Evolutionary conservation across 37 sponge, comb jelly and placozoan genomes (phyloP).

Genomic region (Theonella swinhoei): DNA sequence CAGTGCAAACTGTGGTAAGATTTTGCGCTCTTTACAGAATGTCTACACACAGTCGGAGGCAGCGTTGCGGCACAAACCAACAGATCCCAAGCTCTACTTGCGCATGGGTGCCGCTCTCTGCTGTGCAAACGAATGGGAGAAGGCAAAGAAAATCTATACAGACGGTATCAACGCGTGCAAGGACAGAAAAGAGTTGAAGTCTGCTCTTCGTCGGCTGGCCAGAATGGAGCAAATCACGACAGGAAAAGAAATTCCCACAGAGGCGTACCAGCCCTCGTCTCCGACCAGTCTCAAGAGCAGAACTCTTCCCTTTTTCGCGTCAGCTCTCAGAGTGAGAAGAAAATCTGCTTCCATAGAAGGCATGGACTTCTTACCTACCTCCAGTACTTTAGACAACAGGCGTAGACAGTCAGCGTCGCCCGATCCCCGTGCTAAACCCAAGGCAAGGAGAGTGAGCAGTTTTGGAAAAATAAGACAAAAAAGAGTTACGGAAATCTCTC

Average conservation of each 20-base stretch:
- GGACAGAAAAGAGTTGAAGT: constrained; percentile 30
- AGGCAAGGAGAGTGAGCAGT: background rate
- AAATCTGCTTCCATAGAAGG: background rate
- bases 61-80: constrained; percentile 1
- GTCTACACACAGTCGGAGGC: constrained; percentile 35
- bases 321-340: background rate
- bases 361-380: background rate
- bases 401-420: background rate
- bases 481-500: background rate
- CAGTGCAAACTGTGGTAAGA: background rate
- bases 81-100: constrained; percentile 60
- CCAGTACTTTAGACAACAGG: background rate
- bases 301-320: background rate
- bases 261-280: background rate
- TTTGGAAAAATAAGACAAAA: background rate
- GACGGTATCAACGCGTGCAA: constrained; percentile 72
- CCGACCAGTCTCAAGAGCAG: background rate
- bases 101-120: constrained; percentile 69
- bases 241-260: constrained; percentile 19
- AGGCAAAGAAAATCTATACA: constrained; percentile 63
- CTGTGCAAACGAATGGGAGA: constrained; percentile 71
- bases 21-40: constrained; percentile 28
- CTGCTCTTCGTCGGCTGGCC: constrained; percentile 44
- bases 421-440: background rate
- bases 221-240: constrained; percentile 40